phyloP scores from a whole-genome alignment of 2,888 invertebrate genomes.

The Zeuzera pyrina region DNA sequence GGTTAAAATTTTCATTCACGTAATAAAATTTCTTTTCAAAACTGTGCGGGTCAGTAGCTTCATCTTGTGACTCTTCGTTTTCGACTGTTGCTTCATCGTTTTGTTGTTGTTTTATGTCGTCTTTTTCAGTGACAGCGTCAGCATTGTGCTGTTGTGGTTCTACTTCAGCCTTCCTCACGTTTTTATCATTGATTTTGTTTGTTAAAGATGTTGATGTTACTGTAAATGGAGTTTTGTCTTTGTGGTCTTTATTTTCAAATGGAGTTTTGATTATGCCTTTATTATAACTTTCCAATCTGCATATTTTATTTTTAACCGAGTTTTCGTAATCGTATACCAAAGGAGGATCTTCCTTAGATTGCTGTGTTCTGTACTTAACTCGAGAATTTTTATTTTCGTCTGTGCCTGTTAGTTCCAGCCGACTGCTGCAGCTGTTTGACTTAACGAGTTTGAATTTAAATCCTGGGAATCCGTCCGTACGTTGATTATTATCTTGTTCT shows the following conservation, averaged over 20 bases:
- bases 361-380: slow-evolving; percentile 47
- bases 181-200: slow-evolving; percentile 16
- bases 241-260: slow-evolving; percentile 48
- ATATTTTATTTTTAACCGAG: slow-evolving; percentile 67
- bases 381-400: slow-evolving; percentile 67
- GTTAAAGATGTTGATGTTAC: slow-evolving; percentile 21
- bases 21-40: slow-evolving; percentile 75
- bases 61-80: slow-evolving; percentile 29
- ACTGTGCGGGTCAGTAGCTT: slow-evolving; percentile 35
- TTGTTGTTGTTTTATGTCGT: slow-evolving; percentile 19
- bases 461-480: slow-evolving; percentile 69
- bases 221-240: slow-evolving; percentile 31
- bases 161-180: slow-evolving; percentile 20
- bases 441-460: slow-evolving; percentile 87
- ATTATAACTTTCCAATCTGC: slow-evolving; percentile 62
- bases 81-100: slow-evolving; percentile 22
- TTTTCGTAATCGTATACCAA: slow-evolving; percentile 58
- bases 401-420: slow-evolving; percentile 84
- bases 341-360: slow-evolving; percentile 57
- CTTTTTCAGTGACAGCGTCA: slow-evolving; percentile 21
- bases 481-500: slow-evolving; percentile 33
- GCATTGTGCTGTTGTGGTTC: slow-evolving; percentile 19
- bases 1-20: slow-evolving; percentile 71
- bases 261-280: slow-evolving; percentile 61
- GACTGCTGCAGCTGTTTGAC: slow-evolving; percentile 89